Base-by-base conservation (phyloP, 2,797 vertebrate genomes). In the Rhyacichthys aspro region DNA sequence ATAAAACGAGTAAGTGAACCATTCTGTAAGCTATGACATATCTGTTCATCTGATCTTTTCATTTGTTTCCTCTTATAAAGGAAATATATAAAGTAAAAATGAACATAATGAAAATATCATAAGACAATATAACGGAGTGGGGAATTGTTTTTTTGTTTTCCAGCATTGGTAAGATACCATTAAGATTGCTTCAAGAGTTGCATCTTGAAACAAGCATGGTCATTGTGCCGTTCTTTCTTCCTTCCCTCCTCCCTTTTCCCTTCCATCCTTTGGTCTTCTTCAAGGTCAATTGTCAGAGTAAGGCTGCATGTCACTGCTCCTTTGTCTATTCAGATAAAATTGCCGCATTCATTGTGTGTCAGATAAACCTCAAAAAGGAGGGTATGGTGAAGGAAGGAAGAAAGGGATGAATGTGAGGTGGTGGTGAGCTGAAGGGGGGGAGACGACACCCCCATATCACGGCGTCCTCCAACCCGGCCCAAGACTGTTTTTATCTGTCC, bases 241-340 rank as follows among this genome's bases (percentile, higher is more conserved):
- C 56, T 69, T 67, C 57, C 63, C 50, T 64, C 56, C 72, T 61
- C 43, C 58, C 61, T 55, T 46, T 62, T 69, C 52, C 70, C 53
- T 70, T 74, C 67, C 52, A 78, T 81, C 73, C 64, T 70, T 81
- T 78, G 72, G 50, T 78, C 82, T 88, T 77, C 80, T 84, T 92
- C 91, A 94, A 94, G 91, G 92, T 92, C 91, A 88, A 84, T 82
- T 78, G 78, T 86, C 84, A 82, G 83, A 87, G 86, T 78, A 76
- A 78, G 69, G 75, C 85, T 85, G 82, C 86, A 80, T 89, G 85
- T 91, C 89, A 88, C 82, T 44, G 76, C 69, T 85, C 75, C 88
- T 91, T 92, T 89, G 91, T 92, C 90, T 90, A 91, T 89, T 92
- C 89, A 88, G 88, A 91, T 92, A 90, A 92, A 92, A 92, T 81